These are phyloP conservation scores for Lipotes vexillifer DNA, from an alignment of 2,113 vertebrate genomes.

Conservation along the genomic window DNA sequence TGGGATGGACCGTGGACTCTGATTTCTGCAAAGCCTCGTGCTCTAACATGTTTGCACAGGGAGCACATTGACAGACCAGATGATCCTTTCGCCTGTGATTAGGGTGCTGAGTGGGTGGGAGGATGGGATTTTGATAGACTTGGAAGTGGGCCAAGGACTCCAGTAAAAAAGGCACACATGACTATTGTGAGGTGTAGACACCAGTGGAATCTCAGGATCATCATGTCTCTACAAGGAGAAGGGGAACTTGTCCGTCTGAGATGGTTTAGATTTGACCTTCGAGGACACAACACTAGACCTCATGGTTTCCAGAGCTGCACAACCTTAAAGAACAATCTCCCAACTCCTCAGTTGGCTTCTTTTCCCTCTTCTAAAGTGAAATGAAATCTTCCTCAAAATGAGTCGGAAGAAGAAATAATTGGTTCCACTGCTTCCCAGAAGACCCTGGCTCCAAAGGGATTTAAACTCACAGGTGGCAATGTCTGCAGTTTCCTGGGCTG, in stretches of 20 bases:
- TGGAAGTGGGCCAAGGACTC: background rate
- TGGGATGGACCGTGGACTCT: accelerated
- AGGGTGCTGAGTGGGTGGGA: background rate
- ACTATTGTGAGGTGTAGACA: accelerated
- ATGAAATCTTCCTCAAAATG: background rate
- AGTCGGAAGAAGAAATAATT: background rate
- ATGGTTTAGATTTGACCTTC: too few relatives aligned
- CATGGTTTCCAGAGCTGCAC: background rate
- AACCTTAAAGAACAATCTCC: background rate
- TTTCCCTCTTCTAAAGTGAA: background rate
- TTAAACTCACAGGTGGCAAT: background rate
- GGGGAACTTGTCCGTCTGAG: background rate
- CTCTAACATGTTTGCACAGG: background rate
- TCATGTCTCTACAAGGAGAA: too few relatives aligned
- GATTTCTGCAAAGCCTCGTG: background rate
- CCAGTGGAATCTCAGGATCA: background rate
- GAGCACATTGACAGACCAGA: background rate
- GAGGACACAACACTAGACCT: accelerated
- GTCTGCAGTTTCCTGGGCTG: background rate
- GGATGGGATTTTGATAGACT: background rate
- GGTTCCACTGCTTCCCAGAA: background rate
- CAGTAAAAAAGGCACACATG: background rate
- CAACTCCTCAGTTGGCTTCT: background rate
- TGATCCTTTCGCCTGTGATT: background rate
- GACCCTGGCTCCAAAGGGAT: background rate